Conservation (phyloP, 2,113 vertebrate genomes). For the Solenodon paradoxus region DNA sequence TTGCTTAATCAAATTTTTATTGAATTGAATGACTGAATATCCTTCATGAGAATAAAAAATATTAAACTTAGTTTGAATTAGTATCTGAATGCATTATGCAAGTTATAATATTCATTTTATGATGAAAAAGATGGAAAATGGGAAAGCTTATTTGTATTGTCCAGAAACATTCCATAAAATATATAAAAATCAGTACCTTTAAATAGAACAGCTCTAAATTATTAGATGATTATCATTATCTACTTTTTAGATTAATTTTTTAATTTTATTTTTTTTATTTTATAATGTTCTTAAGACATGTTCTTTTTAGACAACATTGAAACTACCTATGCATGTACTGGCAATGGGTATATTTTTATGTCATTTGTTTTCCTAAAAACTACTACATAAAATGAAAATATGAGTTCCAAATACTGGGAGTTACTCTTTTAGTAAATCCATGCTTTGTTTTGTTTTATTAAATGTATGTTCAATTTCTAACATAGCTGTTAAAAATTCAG, state of each 20-base stretch:
- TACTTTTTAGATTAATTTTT: too few relatives aligned
- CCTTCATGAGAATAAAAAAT: slow-evolving; percentile 23
- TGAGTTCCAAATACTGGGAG: background rate
- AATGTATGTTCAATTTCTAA: background rate
- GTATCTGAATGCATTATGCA: background rate
- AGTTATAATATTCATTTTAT: too few relatives aligned
- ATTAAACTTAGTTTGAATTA: background rate
- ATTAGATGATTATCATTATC: too few relatives aligned
- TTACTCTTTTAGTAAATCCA: background rate
- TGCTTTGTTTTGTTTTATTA: background rate
- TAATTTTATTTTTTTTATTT: too few relatives aligned
- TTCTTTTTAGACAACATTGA: background rate
- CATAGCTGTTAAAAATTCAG: background rate
- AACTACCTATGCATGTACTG: background rate
- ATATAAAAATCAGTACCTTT: too few relatives aligned
- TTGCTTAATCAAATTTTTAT: background rate
- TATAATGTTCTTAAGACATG: background rate
- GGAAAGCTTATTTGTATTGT: too few relatives aligned
- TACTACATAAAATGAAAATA: background rate
- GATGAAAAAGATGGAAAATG: too few relatives aligned
- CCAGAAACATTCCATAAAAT: too few relatives aligned
- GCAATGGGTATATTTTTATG: background rate
- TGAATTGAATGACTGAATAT: background rate
- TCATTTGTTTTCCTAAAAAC: background rate
- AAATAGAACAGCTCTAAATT: too few relatives aligned